phyloP scores from a whole-genome alignment of 2,888 invertebrate species.

The Caenorhabditis sulstoni region DNA sequence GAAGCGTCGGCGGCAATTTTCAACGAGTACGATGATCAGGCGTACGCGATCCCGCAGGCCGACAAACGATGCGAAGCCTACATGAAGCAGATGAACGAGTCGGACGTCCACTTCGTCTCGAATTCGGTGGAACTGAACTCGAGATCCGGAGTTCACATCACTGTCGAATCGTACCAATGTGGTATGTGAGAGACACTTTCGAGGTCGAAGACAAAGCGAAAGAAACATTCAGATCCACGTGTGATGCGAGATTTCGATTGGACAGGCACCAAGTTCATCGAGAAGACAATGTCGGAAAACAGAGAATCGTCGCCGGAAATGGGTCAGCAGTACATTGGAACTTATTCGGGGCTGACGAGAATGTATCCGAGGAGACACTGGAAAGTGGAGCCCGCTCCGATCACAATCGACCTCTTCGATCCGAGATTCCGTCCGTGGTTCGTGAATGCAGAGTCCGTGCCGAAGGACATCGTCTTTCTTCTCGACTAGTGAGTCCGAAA shows the following conservation, averaged over 20 bases:
- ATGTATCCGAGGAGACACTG: slow-evolving; percentile 76
- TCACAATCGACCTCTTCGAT: slow-evolving; percentile 80
- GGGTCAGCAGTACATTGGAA: slow-evolving; percentile 78
- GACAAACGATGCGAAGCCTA: slow-evolving; percentile 58
- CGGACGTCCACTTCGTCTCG: slow-evolving; percentile 58
- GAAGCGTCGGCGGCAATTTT: slow-evolving; percentile 51
- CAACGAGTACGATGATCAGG: slow-evolving; percentile 54
- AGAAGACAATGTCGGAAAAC: slow-evolving; percentile 70
- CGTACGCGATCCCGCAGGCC: slow-evolving; percentile 53
- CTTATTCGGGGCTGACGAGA: slow-evolving; percentile 78
- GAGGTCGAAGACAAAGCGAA: no score
- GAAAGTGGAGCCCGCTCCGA: slow-evolving; percentile 71
- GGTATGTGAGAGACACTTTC: slow-evolving; percentile 47
- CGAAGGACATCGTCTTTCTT: slow-evolving; percentile 79
- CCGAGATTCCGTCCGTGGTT: slow-evolving; percentile 80
- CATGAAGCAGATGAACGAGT: slow-evolving; percentile 60
- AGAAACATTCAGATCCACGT: slow-evolving; percentile 66
- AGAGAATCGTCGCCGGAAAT: slow-evolving; percentile 58
- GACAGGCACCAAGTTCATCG: slow-evolving; percentile 69
- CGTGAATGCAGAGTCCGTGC: slow-evolving; percentile 74
- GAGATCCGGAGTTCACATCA: slow-evolving; percentile 71
- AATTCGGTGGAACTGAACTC: slow-evolving; percentile 38
- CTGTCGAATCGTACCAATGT: slow-evolving; percentile 73
- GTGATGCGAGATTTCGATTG: slow-evolving; percentile 77
- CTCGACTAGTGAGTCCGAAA: slow-evolving; percentile 78